A percentile compares a stretch with the other conserved stretches of the same genome.
phyloP scores from a whole-genome alignment of 2,113 vertebrate genomes.

The Pelobates fuscus region DNA sequence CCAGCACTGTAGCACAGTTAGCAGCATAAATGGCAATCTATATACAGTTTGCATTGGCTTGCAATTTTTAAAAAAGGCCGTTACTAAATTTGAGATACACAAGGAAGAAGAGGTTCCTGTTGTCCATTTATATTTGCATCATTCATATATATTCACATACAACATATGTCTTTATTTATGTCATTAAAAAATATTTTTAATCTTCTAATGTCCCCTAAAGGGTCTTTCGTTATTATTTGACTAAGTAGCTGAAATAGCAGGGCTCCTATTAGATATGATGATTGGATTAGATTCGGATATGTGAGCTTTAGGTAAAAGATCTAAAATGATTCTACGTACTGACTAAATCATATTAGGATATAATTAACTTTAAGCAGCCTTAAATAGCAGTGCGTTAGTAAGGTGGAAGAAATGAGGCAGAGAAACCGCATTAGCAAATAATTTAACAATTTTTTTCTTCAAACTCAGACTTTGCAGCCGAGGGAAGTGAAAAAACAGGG shows the following conservation, averaged over 20 bases:
- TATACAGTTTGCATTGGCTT: too few relatives aligned
- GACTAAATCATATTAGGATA: slow-evolving; percentile 42
- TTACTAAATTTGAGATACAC: too few relatives aligned
- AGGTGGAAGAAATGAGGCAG: slow-evolving; percentile 43
- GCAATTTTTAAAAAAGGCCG: too few relatives aligned
- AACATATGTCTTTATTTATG: too few relatives aligned
- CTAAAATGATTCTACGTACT: background rate
- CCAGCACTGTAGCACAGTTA: too few relatives aligned
- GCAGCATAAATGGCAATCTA: too few relatives aligned
- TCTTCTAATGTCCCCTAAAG: too few relatives aligned
- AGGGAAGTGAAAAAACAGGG: background rate
- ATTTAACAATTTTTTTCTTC: slow-evolving; percentile 30
- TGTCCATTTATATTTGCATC: too few relatives aligned
- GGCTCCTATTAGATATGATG: background rate
- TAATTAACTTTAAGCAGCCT: slow-evolving; percentile 45
- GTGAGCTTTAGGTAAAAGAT: background rate
- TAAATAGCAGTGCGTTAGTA: slow-evolving; percentile 30
- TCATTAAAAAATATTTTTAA: too few relatives aligned
- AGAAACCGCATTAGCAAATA: slow-evolving; percentile 41
- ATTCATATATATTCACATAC: too few relatives aligned
- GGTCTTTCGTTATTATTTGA: slow-evolving; percentile 31
- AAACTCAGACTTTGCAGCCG: background rate
- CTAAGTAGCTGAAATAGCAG: slow-evolving; percentile 28
- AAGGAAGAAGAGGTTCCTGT: too few relatives aligned
- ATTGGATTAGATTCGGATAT: slow-evolving; percentile 7